phyloP scores from a whole-genome alignment of 1,140 invertebrate species.

The Zaprionus vittiger region DNA sequence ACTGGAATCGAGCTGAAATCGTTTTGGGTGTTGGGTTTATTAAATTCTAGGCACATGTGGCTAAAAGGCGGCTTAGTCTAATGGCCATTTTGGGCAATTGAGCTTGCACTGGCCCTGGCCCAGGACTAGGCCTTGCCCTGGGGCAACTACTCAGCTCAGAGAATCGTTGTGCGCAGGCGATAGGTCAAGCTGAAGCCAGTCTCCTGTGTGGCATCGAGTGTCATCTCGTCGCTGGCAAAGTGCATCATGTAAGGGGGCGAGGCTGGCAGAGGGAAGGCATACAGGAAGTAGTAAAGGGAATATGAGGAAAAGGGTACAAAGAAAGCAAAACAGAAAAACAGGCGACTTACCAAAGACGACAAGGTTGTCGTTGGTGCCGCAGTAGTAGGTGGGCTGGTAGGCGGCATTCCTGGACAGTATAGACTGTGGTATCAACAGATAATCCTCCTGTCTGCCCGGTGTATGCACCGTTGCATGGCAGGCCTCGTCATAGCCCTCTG shows the following conservation, averaged over 20 bases:
- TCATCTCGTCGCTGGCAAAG: constrained; percentile 69
- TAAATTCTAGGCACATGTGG: constrained; percentile 52
- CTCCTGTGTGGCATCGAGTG: constrained; percentile 54
- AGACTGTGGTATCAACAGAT: constrained; percentile 85
- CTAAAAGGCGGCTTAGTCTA: constrained; percentile 42
- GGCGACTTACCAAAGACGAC: constrained; percentile 64
- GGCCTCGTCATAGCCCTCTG: constrained; percentile 67
- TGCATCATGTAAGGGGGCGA: constrained; percentile 67
- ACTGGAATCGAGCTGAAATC: constrained; percentile 10
- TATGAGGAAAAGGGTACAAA: constrained; percentile 1
- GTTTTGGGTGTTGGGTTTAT: constrained; percentile 60
- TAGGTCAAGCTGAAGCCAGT: constrained; percentile 72
- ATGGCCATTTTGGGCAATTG: constrained; percentile 19
- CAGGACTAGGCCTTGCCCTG: not conserved
- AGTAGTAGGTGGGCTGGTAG: constrained; percentile 84
- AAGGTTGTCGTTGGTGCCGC: constrained; percentile 66
- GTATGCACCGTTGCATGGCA: constrained; percentile 67
- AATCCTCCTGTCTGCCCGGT: constrained; percentile 83
- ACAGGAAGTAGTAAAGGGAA: not conserved
- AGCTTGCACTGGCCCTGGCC: constrained; percentile 7
- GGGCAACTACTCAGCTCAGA: constrained; percentile 29
- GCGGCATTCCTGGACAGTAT: constrained; percentile 58
- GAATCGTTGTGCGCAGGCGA: constrained; percentile 56
- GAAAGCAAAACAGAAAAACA: not conserved
- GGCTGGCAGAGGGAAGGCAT: constrained; percentile 25